Percentiles rank a stretch among this genome's conserved stretches.
These are phyloP conservation scores for Dascyllus trimaculatus DNA, from an alignment of 2,113 vertebrate species.

Conservation along the genomic window DNA sequence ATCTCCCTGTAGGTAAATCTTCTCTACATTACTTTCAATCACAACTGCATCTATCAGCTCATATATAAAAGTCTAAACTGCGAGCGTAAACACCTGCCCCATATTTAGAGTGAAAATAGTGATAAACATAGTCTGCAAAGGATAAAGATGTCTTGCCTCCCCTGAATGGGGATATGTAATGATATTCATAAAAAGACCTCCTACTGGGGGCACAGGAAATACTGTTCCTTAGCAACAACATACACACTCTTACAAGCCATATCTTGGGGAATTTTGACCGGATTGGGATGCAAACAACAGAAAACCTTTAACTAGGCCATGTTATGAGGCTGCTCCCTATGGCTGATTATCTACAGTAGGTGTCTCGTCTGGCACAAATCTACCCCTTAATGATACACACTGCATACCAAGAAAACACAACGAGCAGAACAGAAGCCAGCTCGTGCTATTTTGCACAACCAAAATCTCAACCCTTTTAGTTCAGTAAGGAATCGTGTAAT, in stretches of 20 bases:
- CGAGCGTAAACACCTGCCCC: slow-evolving; percentile 20
- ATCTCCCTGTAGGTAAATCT: neutral
- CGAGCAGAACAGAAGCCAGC: slow-evolving; percentile 36
- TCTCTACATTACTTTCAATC: slow-evolving; percentile 20
- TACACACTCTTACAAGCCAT: slow-evolving; percentile 76
- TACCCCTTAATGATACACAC: slow-evolving; percentile 56
- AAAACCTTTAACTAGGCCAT: slow-evolving; percentile 81
- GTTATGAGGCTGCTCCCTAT: slow-evolving; percentile 71
- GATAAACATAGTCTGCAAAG: slow-evolving; percentile 65
- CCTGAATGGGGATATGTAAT: slow-evolving; percentile 78
- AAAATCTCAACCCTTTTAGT: slow-evolving; percentile 1
- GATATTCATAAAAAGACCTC: slow-evolving; percentile 84
- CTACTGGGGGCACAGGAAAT: slow-evolving; percentile 75
- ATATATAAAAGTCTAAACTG: slow-evolving; percentile 4
- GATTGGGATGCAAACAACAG: slow-evolving; percentile 80
- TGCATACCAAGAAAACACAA: slow-evolving; percentile 61
- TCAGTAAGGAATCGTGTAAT: slow-evolving; percentile 21
- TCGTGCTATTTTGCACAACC: slow-evolving; percentile 11
- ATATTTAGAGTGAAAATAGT: slow-evolving; percentile 53
- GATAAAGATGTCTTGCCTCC: slow-evolving; percentile 71
- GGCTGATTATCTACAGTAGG: slow-evolving; percentile 46
- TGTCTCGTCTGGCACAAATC: slow-evolving; percentile 68
- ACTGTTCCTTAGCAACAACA: slow-evolving; percentile 85
- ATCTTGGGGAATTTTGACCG: slow-evolving; percentile 82
- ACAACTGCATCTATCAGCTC: slow-evolving; percentile 34